These are phyloP conservation scores for Melipona quadrifasciata DNA, from an alignment of 1,140 invertebrate species.

Conservation along the genomic window DNA sequence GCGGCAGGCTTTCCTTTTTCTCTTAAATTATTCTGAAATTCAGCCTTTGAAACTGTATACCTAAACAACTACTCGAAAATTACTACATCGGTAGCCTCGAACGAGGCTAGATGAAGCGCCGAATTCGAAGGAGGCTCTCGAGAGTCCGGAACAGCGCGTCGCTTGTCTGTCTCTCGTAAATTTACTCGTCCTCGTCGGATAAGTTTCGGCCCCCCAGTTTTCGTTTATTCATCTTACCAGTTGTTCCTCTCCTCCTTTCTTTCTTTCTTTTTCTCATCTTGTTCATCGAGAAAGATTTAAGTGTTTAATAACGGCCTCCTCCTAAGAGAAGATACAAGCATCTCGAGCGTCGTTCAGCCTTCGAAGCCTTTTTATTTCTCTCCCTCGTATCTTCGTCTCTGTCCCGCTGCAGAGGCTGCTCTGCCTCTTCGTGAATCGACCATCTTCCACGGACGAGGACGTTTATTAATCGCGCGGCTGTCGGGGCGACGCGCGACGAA, in stretches of 20 bases:
- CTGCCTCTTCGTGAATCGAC: conserved; percentile 44
- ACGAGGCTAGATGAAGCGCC: conserved; percentile 44
- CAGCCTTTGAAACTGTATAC: too few species aligned
- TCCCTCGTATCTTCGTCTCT: conserved; percentile 17
- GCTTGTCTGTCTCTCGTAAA: conserved; percentile 59
- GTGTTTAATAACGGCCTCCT: conserved; percentile 74
- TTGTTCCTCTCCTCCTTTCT: background rate
- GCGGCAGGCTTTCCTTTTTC: too few species aligned
- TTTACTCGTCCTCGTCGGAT: conserved; percentile 52
- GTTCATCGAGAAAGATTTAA: conserved; percentile 73
- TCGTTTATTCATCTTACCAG: conserved; percentile 41
- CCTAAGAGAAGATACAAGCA: conserved; percentile 52
- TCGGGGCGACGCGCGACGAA: conserved; percentile 38
- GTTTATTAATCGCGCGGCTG: conserved; percentile 63
- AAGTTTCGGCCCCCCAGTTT: conserved; percentile 30
- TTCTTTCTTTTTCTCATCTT: conserved; percentile 16
- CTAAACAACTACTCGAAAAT: too few species aligned
- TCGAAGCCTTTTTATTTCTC: conserved; percentile 41
- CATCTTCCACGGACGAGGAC: conserved; percentile 39
- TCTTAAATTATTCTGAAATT: too few species aligned
- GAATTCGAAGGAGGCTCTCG: conserved; percentile 51
- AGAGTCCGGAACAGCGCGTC: conserved; percentile 28
- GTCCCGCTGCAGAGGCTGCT: background rate
- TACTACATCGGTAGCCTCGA: background rate
- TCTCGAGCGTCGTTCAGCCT: conserved; percentile 58